phyloP scores from a whole-genome alignment of 1,140 invertebrate genomes.

The Lepidurus packardi region DNA sequence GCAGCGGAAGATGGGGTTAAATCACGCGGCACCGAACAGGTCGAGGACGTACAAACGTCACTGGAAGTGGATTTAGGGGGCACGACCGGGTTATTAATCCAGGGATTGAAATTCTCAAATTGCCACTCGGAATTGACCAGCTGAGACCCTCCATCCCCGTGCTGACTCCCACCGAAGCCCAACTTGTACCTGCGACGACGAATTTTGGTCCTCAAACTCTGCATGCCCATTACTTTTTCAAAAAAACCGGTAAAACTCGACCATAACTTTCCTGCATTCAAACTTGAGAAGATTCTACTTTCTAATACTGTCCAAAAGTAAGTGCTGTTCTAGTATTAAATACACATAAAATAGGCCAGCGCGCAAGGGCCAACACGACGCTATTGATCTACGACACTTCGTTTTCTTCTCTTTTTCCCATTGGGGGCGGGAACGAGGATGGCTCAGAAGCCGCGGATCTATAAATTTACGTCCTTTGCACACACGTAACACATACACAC shows the following conservation, averaged over 20 bases:
- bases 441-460: too few relatives aligned
- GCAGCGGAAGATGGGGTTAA: conserved; percentile 1
- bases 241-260: too few relatives aligned
- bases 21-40: neutral
- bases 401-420: neutral
- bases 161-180: conserved; percentile 23
- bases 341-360: neutral
- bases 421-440: neutral
- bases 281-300: too few relatives aligned
- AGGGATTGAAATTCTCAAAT: conserved; percentile 47
- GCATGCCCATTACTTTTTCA: conserved; percentile 40
- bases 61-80: neutral
- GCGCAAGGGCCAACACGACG: conserved; percentile 16
- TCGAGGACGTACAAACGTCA: neutral
- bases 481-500: too few relatives aligned
- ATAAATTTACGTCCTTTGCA: too few relatives aligned
- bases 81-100: conserved; percentile 29
- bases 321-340: neutral
- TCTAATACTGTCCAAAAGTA: too few relatives aligned
- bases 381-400: neutral
- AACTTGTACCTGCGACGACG: conserved; percentile 43
- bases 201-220: conserved; percentile 46
- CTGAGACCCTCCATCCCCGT: conserved; percentile 14
- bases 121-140: conserved; percentile 42
- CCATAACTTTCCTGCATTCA: too few relatives aligned